Percentiles rank a stretch among this genome's conserved stretches.
phyloP scores from a whole-genome alignment of 2,888 invertebrate genomes.

The Malthinus seriepunctatus region DNA sequence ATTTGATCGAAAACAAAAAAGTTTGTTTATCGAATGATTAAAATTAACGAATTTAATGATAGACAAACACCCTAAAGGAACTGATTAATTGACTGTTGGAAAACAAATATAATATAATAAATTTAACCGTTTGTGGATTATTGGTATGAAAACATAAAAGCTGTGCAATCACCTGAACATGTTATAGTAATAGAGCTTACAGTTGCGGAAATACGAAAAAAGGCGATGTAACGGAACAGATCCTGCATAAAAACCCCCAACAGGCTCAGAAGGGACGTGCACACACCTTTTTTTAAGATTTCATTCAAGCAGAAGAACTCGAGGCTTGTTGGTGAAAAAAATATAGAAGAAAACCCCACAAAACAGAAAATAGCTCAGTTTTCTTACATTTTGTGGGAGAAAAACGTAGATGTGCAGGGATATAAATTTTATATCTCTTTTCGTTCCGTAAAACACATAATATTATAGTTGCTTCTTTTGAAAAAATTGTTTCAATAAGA shows the following conservation, averaged over 20 bases:
- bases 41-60: no score
- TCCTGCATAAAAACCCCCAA: constrained; percentile 22
- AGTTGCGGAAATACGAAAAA: constrained; percentile 20
- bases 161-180: constrained; percentile 17
- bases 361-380: constrained; percentile 14
- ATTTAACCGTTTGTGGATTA: background rate
- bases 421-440: no score
- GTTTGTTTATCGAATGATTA: no score
- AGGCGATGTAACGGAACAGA: constrained; percentile 21
- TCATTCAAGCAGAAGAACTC: constrained; percentile 18
- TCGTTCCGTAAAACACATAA: no score
- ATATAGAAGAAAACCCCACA: constrained; percentile 10
- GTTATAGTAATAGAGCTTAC: constrained; percentile 14
- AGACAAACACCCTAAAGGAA: no score
- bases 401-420: no score
- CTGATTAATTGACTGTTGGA: no score
- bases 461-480: no score
- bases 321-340: constrained; percentile 7
- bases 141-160: constrained; percentile 8
- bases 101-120: no score
- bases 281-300: constrained; percentile 18
- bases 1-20: no score
- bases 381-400: background rate
- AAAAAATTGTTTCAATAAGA: no score
- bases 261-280: constrained; percentile 13